Base-by-base conservation (phyloP, 2,888 invertebrate genomes). In the Chydorus sphaericus region DNA sequence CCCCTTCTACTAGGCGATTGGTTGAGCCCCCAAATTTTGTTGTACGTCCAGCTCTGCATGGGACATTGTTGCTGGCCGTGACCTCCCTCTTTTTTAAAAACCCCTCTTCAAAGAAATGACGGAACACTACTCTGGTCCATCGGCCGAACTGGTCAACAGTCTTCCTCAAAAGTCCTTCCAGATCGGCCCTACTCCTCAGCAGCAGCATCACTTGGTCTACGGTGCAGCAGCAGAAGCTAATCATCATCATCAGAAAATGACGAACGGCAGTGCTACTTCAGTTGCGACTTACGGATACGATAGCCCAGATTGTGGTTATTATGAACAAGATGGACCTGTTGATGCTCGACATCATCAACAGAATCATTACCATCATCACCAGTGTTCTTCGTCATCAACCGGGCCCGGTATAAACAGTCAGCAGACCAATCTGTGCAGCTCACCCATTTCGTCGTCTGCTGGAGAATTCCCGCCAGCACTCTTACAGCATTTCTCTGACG, bases 271-370 rank as follows among this genome's bases (percentile, higher is more conserved):
- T 26, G 30, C n/a, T 20, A 29, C 20, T 50, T 18, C 29, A n/a
- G 30, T 50, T 28, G n/a, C n/a, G n/a, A n/a, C n/a, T n/a, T 31
- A 29, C 30, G 50, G 30, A 50, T 52, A 33, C 52, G 52, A 52
- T 10, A 52, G 52, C 36, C 52, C 52, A 18, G 52, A 52, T 18
- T 52, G 52, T 26, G 36, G 36, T 7, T 33, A 52, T 36, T 52
- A 52, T 37, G 50, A 50, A 14, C 30, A 50, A 30, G 44, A 44
- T 5, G 23, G 44, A 6, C 28, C 44, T 11, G 23, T 44, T 14
- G 44, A 2, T 20, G 38, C 20, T 20, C 38, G 20, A 38, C 39
- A 39, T 20, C 39, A 39, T 14, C 44, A 44, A 44, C n/a, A n/a
- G n/a, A n/a, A n/a, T n/a, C n/a, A n/a, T n/a, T n/a, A n/a, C n/a